Evolutionary conservation across 2,888 invertebrate species (phyloP), one percentile per base, ranked within the genome.

Genomic region (Cosmia pyralina): DNA sequence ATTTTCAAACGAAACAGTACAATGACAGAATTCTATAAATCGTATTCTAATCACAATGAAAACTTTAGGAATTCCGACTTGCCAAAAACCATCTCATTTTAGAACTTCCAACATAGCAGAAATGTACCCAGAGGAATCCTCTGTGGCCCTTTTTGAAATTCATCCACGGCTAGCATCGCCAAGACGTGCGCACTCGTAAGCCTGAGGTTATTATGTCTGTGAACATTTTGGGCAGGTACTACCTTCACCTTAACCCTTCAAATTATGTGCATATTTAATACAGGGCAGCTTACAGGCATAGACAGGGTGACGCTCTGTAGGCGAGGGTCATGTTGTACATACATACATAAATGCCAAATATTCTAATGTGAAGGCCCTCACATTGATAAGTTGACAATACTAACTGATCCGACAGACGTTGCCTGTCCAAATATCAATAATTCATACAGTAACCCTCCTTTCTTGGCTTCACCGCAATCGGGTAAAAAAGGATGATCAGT

Each of bases 181-280:
- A 70, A 70, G 72, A 72, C 50, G 72, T 52, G 59, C 59, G 17
- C 11, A 34, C 34, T 72, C 50, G 44, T 52, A 34, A 34, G 19
- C 19, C 72, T 19, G 17, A n/a, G 69, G n/a, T 44, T 70, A 34
- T 53, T 69, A 13, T 13, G n/a, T 17, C 44, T 22, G 53, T 34
- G 34, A 53, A 34, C 34, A 34, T 69, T 69, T 70, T 22, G 13
- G 69, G 44, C 44, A 69, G 69, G 46, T 69, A 11, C 19, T 19
- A 10, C n/a, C n/a, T n/a, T n/a, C n/a, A n/a, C n/a, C n/a, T n/a
- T n/a, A n/a, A n/a, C 10, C 58, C 15, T 19, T 50, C 19, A n/a
- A 70, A 64, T 60, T 65, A 79, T 75, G 67, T 71, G 46, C 79
- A 79, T 79, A 79, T 60, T 75, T 78, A 62, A 69, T 63, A 50